phyloP scores from a whole-genome alignment of 2,888 invertebrate genomes.

The Scaptomyza cyrtandrae region DNA sequence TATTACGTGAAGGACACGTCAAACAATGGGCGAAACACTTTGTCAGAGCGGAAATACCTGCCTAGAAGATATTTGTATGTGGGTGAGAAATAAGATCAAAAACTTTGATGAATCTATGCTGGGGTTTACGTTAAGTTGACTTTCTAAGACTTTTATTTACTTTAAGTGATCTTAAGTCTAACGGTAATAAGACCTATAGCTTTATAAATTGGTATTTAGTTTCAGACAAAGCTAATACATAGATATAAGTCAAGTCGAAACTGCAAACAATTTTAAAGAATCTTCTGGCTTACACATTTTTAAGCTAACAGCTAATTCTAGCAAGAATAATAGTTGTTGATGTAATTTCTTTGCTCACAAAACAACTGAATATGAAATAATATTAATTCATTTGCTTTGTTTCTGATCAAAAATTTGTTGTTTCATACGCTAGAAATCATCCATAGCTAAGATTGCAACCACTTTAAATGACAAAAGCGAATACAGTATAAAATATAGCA shows the following conservation, averaged over 20 bases:
- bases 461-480: neutral
- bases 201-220: too few species aligned
- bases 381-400: neutral
- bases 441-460: neutral
- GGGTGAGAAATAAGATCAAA: conserved; percentile 63
- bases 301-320: too few species aligned
- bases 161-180: neutral
- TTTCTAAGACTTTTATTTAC: neutral
- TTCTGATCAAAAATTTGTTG: neutral
- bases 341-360: neutral
- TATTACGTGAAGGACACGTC: conserved; percentile 75
- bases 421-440: neutral
- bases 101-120: conserved; percentile 8
- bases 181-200: too few species aligned
- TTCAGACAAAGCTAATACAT: too few species aligned
- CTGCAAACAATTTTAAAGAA: neutral
- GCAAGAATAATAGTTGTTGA: neutral
- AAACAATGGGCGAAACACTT: conserved; percentile 52
- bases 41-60: conserved; percentile 59
- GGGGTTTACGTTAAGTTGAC: neutral
- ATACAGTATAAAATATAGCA: conserved; percentile 13
- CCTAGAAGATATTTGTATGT: conserved; percentile 32
- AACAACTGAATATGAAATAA: neutral
- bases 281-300: neutral
- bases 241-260: neutral